phyloP scores from a whole-genome alignment of 2,797 vertebrate species.

The Cetoscarus ocellatus region DNA sequence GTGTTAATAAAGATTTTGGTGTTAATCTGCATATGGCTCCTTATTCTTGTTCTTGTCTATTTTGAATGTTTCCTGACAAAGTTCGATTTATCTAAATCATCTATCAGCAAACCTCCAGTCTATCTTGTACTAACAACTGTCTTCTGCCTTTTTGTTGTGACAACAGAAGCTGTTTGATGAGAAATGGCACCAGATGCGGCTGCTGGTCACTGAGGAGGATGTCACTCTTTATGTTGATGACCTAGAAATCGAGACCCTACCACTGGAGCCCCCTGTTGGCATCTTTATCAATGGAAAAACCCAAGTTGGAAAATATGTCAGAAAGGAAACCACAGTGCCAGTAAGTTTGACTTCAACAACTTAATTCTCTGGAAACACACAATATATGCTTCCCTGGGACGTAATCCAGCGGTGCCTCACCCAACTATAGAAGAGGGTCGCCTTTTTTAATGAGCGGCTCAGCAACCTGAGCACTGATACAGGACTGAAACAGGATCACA shows the following conservation, averaged over 20 bases:
- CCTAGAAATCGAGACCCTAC: conserved; percentile 88
- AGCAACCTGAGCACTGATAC: conserved; percentile 32
- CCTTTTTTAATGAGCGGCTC: conserved; percentile 36
- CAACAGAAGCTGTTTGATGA: conserved; percentile 92
- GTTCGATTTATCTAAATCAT: no score
- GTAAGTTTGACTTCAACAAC: conserved; percentile 78
- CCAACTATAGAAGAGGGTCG: conserved; percentile 24
- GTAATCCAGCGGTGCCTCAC: not conserved
- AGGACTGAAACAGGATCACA: conserved; percentile 47
- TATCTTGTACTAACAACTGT: conserved; percentile 11
- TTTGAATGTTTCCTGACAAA: no score
- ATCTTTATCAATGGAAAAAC: conserved; percentile 97
- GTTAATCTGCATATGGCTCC: no score
- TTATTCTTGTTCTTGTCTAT: no score
- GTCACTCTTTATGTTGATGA: conserved; percentile 94
- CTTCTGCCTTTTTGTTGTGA: conserved; percentile 44
- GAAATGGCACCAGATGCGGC: conserved; percentile 94
- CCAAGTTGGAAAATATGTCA: conserved; percentile 96
- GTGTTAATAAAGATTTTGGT: no score
- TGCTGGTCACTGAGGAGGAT: conserved; percentile 94
- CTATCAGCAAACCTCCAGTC: not conserved
- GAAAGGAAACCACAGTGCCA: conserved; percentile 95
- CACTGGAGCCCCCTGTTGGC: conserved; percentile 90
- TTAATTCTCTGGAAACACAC: conserved; percentile 16
- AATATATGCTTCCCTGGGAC: conserved; percentile 18